Conservation (phyloP, 2,888 invertebrate species). For the Xestoiulus laeticollis region DNA sequence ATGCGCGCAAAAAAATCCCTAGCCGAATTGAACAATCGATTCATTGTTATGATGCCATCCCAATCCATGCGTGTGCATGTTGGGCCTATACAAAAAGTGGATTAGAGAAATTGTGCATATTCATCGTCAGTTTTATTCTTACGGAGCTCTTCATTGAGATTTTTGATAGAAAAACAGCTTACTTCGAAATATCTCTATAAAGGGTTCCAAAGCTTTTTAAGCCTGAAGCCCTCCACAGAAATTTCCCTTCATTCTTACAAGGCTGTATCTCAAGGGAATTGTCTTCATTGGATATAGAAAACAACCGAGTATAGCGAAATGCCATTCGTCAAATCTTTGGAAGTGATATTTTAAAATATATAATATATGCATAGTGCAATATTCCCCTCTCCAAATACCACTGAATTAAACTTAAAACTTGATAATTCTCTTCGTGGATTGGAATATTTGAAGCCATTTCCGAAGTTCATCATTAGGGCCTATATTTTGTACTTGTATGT, state of each 20-base stretch:
- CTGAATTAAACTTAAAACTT: no score
- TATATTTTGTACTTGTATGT: no score
- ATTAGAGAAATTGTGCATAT: slow-evolving; percentile 39
- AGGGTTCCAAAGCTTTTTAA: slow-evolving; percentile 23
- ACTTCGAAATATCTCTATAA: background rate
- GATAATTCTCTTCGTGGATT: no score
- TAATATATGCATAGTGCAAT: no score
- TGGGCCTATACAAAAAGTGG: background rate
- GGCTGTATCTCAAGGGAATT: background rate
- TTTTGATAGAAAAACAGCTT: slow-evolving; percentile 36
- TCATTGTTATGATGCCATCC: slow-evolving; percentile 35
- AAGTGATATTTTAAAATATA: no score
- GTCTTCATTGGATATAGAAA: background rate
- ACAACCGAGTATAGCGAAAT: no score
- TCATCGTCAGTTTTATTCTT: slow-evolving; percentile 27
- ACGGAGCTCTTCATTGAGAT: background rate
- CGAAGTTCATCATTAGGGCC: no score
- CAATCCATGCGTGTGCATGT: background rate
- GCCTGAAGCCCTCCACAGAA: background rate
- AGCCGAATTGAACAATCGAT: slow-evolving; percentile 30
- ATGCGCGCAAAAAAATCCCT: background rate
- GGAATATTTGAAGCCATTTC: no score
- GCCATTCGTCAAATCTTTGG: no score
- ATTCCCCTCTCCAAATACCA: no score
- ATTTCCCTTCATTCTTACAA: background rate